Conservation (phyloP, 2,797 vertebrate genomes). For the Euphonia xanthogaster region DNA sequence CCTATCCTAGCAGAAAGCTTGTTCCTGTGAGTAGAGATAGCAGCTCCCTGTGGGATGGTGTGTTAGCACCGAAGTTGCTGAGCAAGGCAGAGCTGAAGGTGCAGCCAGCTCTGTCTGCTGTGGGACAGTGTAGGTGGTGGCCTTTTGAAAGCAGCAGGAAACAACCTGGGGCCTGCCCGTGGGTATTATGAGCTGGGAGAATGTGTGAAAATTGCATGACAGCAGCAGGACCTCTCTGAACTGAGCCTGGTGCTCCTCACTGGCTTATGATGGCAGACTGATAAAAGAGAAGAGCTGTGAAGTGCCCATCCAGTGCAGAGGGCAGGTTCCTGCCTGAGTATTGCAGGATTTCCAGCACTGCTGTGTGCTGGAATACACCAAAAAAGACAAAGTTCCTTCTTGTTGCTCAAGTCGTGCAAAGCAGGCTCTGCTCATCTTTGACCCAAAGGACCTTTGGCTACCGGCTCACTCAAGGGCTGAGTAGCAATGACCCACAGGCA, state of each 20-base stretch:
- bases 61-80: conserved; percentile 44
- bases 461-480: background rate
- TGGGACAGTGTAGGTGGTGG: background rate
- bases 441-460: background rate
- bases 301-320: background rate
- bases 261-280: background rate
- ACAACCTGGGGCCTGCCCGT: background rate
- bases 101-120: background rate
- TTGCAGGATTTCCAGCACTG: conserved; percentile 38
- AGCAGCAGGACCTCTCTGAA: background rate
- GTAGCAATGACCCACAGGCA: background rate
- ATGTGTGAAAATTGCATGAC: background rate
- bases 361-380: background rate
- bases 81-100: conserved; percentile 18
- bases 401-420: background rate
- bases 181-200: background rate
- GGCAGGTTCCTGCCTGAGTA: background rate
- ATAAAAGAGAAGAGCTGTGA: background rate
- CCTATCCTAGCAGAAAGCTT: background rate
- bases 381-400: background rate
- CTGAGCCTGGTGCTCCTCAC: background rate
- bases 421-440: background rate
- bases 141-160: background rate
- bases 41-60: conserved; percentile 38
- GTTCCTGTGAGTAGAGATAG: background rate